A percentile compares a stretch with the other conserved stretches of the same genome.
Conservation (phyloP, 2,888 invertebrate species). For the Scaptomyza tumidula region DNA sequence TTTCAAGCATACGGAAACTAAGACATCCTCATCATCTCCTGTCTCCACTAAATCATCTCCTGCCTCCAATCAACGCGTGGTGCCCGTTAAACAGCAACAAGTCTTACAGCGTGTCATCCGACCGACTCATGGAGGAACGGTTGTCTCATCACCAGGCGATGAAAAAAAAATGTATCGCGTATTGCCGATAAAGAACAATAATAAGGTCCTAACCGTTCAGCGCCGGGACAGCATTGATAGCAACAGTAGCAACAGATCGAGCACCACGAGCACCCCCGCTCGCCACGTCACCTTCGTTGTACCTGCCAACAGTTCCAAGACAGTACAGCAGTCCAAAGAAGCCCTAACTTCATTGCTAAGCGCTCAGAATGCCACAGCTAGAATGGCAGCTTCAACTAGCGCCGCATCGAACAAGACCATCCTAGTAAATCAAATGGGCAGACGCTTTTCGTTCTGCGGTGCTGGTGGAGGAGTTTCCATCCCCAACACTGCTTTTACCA, state of each 20-base stretch:
- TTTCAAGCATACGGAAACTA: slow-evolving; percentile 55
- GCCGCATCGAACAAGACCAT: slow-evolving; percentile 14
- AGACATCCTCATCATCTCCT: background rate
- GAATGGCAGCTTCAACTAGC: background rate
- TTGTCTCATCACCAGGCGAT: slow-evolving; percentile 8
- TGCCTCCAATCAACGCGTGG: background rate
- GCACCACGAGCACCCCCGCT: background rate
- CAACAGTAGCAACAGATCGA: slow-evolving; percentile 11
- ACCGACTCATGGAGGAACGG: background rate
- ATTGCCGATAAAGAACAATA: slow-evolving; percentile 27
- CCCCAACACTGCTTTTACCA: background rate
- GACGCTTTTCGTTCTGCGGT: slow-evolving; percentile 63
- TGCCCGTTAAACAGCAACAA: background rate
- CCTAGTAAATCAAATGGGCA: slow-evolving; percentile 45
- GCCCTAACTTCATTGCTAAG: background rate
- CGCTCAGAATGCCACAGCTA: background rate
- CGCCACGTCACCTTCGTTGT: slow-evolving; percentile 27
- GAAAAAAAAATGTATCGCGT: slow-evolving; percentile 53
- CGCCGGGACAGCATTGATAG: slow-evolving; percentile 54
- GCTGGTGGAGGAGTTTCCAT: slow-evolving; percentile 1
- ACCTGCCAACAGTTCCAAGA: slow-evolving; percentile 19
- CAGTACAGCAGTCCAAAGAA: slow-evolving; percentile 4
- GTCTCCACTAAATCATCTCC: background rate
- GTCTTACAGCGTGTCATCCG: background rate
- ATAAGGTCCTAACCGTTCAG: slow-evolving; percentile 4